Conservation (phyloP, 2,888 invertebrate species). For the Lasius platythorax region DNA sequence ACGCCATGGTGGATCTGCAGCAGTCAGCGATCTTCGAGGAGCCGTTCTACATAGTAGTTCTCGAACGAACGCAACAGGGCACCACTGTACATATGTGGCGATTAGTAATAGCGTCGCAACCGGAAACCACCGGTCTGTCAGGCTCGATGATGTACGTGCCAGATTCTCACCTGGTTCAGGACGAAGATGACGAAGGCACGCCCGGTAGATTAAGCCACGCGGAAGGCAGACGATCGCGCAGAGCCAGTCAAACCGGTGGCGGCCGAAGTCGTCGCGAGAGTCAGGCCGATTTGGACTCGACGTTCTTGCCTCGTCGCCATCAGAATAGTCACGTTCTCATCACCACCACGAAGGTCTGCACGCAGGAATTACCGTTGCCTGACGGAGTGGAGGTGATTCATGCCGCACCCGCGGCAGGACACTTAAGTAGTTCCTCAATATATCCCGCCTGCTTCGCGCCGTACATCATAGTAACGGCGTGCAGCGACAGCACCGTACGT, state of each 20-base stretch:
- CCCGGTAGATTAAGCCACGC: constrained; percentile 80
- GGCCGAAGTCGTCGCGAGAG: constrained; percentile 82
- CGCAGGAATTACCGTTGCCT: constrained; percentile 94
- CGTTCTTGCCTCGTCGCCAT: constrained; percentile 79
- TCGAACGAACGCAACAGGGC: constrained; percentile 94
- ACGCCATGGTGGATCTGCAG: constrained; percentile 96
- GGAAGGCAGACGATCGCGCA: constrained; percentile 82
- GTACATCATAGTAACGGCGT: constrained; percentile 97
- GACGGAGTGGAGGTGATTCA: constrained; percentile 97
- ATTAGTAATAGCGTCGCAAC: constrained; percentile 95
- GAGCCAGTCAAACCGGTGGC: constrained; percentile 82
- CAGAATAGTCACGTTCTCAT: constrained; percentile 91
- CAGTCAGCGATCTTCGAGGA: constrained; percentile 96
- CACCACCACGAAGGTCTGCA: constrained; percentile 96
- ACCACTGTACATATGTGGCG: constrained; percentile 98
- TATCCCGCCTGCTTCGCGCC: constrained; percentile 99
- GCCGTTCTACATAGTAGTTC: constrained; percentile 97
- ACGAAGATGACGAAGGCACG: constrained; percentile 90
- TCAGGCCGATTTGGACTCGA: constrained; percentile 81
- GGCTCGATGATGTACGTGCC: constrained; percentile 97
- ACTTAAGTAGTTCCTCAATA: constrained; percentile 98
- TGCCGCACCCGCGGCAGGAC: constrained; percentile 98
- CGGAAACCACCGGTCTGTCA: constrained; percentile 87
- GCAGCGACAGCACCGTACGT: constrained; percentile 96
- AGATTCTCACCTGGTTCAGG: constrained; percentile 94